A percentile compares a stretch with the other conserved stretches of the same genome.
Evolutionary conservation across 2,888 invertebrate genomes (phyloP).

Genomic region (Erebia epiphron): DNA sequence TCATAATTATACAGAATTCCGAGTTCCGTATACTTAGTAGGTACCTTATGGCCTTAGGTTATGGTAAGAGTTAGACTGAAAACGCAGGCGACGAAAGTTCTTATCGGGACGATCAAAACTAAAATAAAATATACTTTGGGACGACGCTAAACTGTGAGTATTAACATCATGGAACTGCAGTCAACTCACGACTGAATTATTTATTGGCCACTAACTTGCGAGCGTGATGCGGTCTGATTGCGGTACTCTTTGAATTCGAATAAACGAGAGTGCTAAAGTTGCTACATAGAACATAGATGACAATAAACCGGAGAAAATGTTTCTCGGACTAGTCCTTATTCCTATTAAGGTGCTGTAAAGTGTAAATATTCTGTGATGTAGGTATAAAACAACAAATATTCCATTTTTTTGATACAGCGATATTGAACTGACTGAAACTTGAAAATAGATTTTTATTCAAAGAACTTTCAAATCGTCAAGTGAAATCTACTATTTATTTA

Average conservation of each 20-base stretch:
- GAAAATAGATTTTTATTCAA: too few relatives aligned
- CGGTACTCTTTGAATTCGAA: conserved; percentile 40
- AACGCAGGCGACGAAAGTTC: conserved; percentile 20
- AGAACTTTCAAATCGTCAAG: too few relatives aligned
- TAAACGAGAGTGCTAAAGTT: conserved; percentile 33
- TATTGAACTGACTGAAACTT: too few relatives aligned
- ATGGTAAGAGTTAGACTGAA: conserved; percentile 10
- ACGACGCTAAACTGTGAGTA: conserved; percentile 31
- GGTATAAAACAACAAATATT: too few relatives aligned
- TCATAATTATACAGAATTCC: not conserved
- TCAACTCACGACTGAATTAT: conserved; percentile 40
- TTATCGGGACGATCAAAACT: conserved; percentile 23
- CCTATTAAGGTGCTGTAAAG: too few relatives aligned
- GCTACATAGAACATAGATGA: conserved; percentile 17
- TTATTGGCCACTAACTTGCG: conserved; percentile 38
- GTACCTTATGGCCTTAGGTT: not conserved
- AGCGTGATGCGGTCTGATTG: conserved; percentile 40
- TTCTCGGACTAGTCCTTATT: too few relatives aligned
- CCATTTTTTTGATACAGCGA: too few relatives aligned
- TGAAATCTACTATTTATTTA: too few relatives aligned
- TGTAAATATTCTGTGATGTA: too few relatives aligned
- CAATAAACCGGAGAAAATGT: too few relatives aligned
- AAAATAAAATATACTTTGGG: conserved; percentile 30
- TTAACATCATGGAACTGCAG: conserved; percentile 34
- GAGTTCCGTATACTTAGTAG: too few relatives aligned